Base-by-base conservation (phyloP, 92 coral and sea anemone species). In the Parazoanthus darwini region DNA sequence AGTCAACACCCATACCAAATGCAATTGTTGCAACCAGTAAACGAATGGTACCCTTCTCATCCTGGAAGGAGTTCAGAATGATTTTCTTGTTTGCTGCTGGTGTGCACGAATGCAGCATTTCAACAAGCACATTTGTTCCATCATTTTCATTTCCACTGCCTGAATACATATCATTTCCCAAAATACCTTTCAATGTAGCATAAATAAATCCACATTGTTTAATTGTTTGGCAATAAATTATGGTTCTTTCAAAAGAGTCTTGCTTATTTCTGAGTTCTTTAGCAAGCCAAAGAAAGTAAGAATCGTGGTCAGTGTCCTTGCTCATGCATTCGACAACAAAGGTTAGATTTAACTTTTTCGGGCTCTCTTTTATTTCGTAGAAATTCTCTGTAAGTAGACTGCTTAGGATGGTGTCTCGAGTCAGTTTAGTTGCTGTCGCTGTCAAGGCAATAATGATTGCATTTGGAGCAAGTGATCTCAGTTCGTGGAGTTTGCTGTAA, bases 151-250 rank as follows among this genome's bases (percentile, higher is more conserved):
- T 39, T 25, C 43, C 78, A 26, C 8, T 29, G 7, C 44, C 44
- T 23, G 36, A 9, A 48, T 71, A 85, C 38, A 85, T 43, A 35
- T 72, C 63, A 63, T 75, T 76, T 18, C 94, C 92, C 54, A 92
- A 70, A 22, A 92, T 54, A 22, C 89, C 94, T 38, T 51, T 90
- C 7, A 92, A 63, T 14, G 87, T 77, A 20, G 92, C 94, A 90
- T 92, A 92, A 33, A 90, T 83, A 20, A 86, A 78, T 20, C 92
- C 82, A 90, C 92, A 89, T 86, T 92, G 92, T n/a, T 82, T 81
- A 38, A 89, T 92, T 13, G 94, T 92, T 81, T 92, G 94, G 84
- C 94, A 92, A 66, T 92, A 92, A 42, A 92, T 79, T 6, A 92
- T 90, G 39, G 91, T 88, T 79, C 94, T 90, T 29, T 56, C 83